Conservation (phyloP, 2,797 vertebrate species). For the Poeciliopsis gracilis region DNA sequence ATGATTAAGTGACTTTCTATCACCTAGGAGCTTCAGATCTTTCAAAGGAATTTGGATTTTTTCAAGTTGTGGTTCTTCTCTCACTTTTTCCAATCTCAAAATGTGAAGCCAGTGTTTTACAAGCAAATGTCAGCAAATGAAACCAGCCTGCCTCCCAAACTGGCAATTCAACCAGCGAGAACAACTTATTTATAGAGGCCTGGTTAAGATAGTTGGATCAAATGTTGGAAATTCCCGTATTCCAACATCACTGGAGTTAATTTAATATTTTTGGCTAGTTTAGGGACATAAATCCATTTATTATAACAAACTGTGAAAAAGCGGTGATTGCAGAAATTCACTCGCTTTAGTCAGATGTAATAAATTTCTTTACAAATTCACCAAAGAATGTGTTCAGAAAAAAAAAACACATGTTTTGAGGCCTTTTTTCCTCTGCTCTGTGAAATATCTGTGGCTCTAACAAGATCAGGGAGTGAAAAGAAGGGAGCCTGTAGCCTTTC, state of each 20-base stretch:
- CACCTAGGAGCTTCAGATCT: background rate
- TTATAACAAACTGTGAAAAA: background rate
- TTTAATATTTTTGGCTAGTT: background rate
- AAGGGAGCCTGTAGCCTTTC: constrained; percentile 41
- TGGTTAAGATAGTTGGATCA: background rate
- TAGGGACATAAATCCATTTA: background rate
- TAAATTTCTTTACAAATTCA: background rate
- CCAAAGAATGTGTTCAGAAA: constrained; percentile 53
- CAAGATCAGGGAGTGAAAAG: constrained; percentile 53
- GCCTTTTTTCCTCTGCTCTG: constrained; percentile 10
- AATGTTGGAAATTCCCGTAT: background rate
- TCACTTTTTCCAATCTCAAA: background rate
- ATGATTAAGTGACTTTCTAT: background rate
- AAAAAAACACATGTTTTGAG: constrained; percentile 53
- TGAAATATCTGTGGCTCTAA: constrained; percentile 37
- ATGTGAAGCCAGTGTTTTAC: background rate
- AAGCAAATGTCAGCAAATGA: background rate
- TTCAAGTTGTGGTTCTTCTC: background rate
- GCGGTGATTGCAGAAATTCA: background rate
- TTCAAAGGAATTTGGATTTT: background rate
- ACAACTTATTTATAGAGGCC: background rate
- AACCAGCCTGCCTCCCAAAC: background rate
- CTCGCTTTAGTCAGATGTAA: background rate
- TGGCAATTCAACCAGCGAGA: background rate
- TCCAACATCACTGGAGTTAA: background rate